Evolutionary conservation across 2,888 invertebrate species (phyloP), one percentile per base, ranked within the genome.

Genomic region (Heteromurus nitidus): DNA sequence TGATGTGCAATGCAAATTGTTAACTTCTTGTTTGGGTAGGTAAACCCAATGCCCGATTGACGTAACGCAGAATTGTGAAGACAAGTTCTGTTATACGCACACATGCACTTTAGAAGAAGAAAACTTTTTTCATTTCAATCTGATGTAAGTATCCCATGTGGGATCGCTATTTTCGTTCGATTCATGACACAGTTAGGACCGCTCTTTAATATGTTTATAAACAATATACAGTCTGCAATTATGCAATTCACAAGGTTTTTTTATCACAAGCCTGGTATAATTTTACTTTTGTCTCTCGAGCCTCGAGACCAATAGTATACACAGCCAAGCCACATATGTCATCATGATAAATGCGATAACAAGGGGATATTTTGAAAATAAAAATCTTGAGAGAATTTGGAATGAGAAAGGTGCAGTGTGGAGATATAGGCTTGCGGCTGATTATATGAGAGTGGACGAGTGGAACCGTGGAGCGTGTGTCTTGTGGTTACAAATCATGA

Each of bases 181-280:
- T 3, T n/a, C n/a, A 47, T 47, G 47, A 47, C 47, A 47, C 47
- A 47, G 11, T 47, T 47, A 5, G 11, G n/a, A 47, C 11, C 11
- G n/a, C 11, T 47, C 11, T 47, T 47, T n/a, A 47, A 47, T 64
- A n/a, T 26, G 18, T 18, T 20, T 53, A 53, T 68, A 53, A 68
- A 53, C 68, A 53, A 31, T 68, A n/a, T n/a, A n/a, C n/a, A n/a
- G n/a, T n/a, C n/a, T n/a, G 20, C 53, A 53, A 53, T 68, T 68
- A 68, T 68, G 68, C 68, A 68, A 53, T 68, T 67, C 1, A n/a
- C n/a, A n/a, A n/a, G 16, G 50, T 67, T 47, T 47, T 67, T 47
- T 67, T 53, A 67, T 7, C 16, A 47, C 28, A 20, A 50, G n/a
- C 7, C 31, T 9, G 13, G 22, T 26, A 5, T 9, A 13, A 36